These are phyloP conservation scores for Pristis pectinata DNA, from an alignment of 2,797 vertebrate genomes.

Conservation along the genomic window DNA sequence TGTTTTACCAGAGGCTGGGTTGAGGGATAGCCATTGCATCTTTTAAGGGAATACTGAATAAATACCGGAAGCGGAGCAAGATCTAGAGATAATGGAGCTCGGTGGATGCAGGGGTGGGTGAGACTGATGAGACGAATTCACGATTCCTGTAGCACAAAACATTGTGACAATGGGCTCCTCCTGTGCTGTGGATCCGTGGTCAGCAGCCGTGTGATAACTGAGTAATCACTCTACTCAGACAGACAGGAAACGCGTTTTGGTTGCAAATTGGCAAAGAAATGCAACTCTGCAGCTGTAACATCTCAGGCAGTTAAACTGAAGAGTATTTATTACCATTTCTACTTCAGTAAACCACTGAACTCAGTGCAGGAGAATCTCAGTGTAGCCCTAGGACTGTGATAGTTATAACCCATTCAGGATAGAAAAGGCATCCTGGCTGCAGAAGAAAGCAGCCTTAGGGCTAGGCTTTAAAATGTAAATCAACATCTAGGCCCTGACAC, in stretches of 20 bases:
- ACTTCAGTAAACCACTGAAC: slow-evolving; percentile 16
- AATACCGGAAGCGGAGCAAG: background rate
- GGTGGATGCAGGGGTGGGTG: background rate
- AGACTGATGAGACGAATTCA: background rate
- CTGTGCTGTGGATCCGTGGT: background rate
- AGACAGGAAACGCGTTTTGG: slow-evolving; percentile 11
- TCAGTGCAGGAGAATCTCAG: slow-evolving; percentile 16
- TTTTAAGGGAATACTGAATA: background rate
- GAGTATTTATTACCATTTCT: background rate
- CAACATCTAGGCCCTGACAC: background rate
- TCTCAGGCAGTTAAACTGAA: slow-evolving; percentile 3
- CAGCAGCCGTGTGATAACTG: background rate
- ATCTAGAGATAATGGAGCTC: too few relatives aligned
- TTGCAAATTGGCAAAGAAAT: slow-evolving; percentile 31
- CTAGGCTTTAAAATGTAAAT: background rate
- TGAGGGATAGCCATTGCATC: background rate
- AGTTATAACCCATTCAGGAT: background rate
- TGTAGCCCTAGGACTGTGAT: background rate
- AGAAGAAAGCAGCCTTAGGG: background rate
- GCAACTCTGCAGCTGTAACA: slow-evolving; percentile 30
- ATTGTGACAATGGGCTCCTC: background rate
- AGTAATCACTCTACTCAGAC: background rate
- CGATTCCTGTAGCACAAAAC: background rate
- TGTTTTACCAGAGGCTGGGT: too few relatives aligned
- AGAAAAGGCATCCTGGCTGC: background rate